phyloP scores from a whole-genome alignment of 1,140 invertebrate genomes.

The Phortica variegata region DNA sequence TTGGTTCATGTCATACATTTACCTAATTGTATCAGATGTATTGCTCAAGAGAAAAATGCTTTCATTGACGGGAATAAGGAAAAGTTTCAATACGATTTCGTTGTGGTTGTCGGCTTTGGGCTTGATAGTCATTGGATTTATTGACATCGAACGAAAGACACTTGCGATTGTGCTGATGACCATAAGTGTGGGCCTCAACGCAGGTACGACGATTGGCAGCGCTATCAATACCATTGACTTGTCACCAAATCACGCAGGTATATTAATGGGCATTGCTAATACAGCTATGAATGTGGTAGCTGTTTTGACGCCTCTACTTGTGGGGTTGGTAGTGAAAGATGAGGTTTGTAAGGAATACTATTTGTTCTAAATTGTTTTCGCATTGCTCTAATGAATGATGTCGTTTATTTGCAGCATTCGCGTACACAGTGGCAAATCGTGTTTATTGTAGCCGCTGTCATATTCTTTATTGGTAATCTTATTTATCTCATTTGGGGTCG shows the following conservation, averaged over 20 bases:
- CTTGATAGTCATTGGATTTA: conserved; percentile 65
- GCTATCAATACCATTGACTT: conserved; percentile 72
- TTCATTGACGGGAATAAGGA: conserved; percentile 62
- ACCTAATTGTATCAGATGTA: conserved; percentile 66
- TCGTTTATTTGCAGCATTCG: conserved; percentile 54
- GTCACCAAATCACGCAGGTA: conserved; percentile 75
- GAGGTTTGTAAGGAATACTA: conserved; percentile 61
- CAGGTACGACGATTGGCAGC: conserved; percentile 71
- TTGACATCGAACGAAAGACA: conserved; percentile 58
- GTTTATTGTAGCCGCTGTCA: conserved; percentile 71
- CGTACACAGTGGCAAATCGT: conserved; percentile 70
- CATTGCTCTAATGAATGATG: conserved; percentile 45
- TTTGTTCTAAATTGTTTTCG: conserved; percentile 12
- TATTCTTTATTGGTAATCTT: conserved; percentile 70
- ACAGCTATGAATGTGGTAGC: conserved; percentile 70
- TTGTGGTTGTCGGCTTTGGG: conserved; percentile 63
- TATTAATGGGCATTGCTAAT: conserved; percentile 71
- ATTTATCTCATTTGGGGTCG: conserved; percentile 71
- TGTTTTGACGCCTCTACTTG: conserved; percentile 68
- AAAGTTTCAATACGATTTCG: conserved; percentile 67
- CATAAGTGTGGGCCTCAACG: conserved; percentile 73
- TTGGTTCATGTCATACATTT: conserved; percentile 68
- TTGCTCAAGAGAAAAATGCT: conserved; percentile 61
- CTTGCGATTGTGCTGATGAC: conserved; percentile 66
- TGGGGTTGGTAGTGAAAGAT: conserved; percentile 65